Evolutionary conservation across 2,113 vertebrate species (phyloP).

Genomic region (zebrafish (Danio rerio)): GRCz12tu NC_133180.1:32345001-32345500

Average conservation of each 20-base stretch:
- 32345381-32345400: neutral
- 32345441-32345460: neutral
- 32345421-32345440: neutral
- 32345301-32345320: neutral
- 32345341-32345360: neutral
- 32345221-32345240: conserved; percentile 93
- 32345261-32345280: conserved; percentile 95
- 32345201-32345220: conserved; percentile 89
- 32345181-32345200: conserved; percentile 77
- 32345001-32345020: too few species aligned
- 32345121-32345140: conserved; percentile 90
- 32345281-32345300: conserved; percentile 90
- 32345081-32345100: conserved; percentile 81
- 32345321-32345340: neutral
- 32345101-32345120: conserved; percentile 83
- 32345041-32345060: neutral
- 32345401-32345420: too few species aligned
- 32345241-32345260: conserved; percentile 91
- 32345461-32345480: neutral
- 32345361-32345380: neutral
- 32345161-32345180: conserved; percentile 84
- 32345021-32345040: too few species aligned
- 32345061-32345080: neutral
- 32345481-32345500: neutral
- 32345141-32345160: conserved; percentile 73